Evolutionary conservation across 2,797 vertebrate genomes (phyloP).

Genomic region (Aulostomus chinensis): DNA sequence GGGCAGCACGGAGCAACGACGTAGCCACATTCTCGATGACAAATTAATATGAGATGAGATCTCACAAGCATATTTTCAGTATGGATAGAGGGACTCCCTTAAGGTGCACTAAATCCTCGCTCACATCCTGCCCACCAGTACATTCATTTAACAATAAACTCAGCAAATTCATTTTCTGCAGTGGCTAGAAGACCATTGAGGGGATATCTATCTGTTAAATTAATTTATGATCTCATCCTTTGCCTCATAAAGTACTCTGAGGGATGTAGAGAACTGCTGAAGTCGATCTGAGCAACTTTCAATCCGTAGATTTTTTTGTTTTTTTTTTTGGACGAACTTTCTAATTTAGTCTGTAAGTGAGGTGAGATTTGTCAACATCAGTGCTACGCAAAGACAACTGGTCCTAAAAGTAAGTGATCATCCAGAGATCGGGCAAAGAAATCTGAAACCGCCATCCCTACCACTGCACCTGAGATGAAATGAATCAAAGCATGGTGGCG

Average conservation of each 20-base stretch:
- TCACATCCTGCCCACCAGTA: constrained; percentile 51
- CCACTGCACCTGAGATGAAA: too few relatives aligned
- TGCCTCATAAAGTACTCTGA: constrained; percentile 24
- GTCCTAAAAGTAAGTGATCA: too few relatives aligned
- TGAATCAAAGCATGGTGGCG: too few relatives aligned
- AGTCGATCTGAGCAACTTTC: neutral
- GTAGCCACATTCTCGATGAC: constrained; percentile 44
- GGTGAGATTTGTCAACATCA: neutral
- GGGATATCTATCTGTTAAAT: constrained; percentile 52
- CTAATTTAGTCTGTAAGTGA: neutral
- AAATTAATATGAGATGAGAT: constrained; percentile 73
- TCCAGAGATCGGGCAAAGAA: too few relatives aligned
- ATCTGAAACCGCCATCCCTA: too few relatives aligned
- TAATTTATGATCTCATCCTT: constrained; percentile 51
- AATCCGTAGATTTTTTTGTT: constrained; percentile 14
- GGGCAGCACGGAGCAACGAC: constrained; percentile 45
- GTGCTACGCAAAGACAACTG: too few relatives aligned
- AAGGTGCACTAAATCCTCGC: constrained; percentile 66
- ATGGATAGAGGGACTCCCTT: constrained; percentile 54
- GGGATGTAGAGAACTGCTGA: constrained; percentile 3
- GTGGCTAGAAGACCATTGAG: constrained; percentile 45
- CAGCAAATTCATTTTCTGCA: constrained; percentile 58
- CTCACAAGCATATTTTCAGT: constrained; percentile 56
- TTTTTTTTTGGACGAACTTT: constrained; percentile 1
- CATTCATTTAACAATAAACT: constrained; percentile 63